Evolutionary conservation across 2,888 invertebrate genomes (phyloP).

Genomic region (Drosophila robusta): DNA sequence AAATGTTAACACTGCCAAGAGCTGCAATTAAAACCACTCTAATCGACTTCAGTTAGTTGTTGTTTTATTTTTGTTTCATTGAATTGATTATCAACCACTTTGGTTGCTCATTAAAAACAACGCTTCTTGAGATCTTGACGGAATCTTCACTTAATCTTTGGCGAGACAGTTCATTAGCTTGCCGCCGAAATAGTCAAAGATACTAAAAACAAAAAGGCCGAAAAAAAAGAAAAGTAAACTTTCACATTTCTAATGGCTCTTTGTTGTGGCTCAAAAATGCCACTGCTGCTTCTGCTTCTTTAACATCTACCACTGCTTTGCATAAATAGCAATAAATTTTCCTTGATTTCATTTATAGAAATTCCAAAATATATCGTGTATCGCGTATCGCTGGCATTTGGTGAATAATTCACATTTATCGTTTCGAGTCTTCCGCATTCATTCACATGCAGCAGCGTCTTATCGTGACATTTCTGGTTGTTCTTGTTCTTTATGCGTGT

Average conservation of each 20-base stretch:
- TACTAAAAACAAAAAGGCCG: constrained; percentile 17
- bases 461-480: constrained; percentile 30
- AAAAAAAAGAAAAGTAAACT: constrained; percentile 73
- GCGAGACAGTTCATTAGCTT: constrained; percentile 66
- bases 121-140: constrained; percentile 29
- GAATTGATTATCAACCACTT: constrained; percentile 36
- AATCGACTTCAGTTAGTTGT: not conserved
- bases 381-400: constrained; percentile 2
- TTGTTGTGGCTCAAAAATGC: constrained; percentile 19
- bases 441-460: constrained; percentile 22
- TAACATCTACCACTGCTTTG: constrained; percentile 30
- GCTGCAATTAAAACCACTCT: not conserved
- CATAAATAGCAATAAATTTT: constrained; percentile 60
- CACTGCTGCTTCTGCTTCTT: not conserved
- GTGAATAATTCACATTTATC: constrained; percentile 31
- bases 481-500: constrained; percentile 37
- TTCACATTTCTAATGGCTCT: constrained; percentile 71
- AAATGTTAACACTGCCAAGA: constrained; percentile 1
- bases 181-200: constrained; percentile 30
- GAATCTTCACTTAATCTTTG: constrained; percentile 39
- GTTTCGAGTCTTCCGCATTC: constrained; percentile 63
- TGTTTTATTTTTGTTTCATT: not conserved
- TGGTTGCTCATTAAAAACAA: constrained; percentile 26
- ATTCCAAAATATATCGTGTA: constrained; percentile 34
- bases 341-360: constrained; percentile 69